Percentiles rank a stretch among this genome's conserved stretches.
Evolutionary conservation across 2,113 vertebrate species (phyloP).

Genomic region (Riparia riparia): DNA sequence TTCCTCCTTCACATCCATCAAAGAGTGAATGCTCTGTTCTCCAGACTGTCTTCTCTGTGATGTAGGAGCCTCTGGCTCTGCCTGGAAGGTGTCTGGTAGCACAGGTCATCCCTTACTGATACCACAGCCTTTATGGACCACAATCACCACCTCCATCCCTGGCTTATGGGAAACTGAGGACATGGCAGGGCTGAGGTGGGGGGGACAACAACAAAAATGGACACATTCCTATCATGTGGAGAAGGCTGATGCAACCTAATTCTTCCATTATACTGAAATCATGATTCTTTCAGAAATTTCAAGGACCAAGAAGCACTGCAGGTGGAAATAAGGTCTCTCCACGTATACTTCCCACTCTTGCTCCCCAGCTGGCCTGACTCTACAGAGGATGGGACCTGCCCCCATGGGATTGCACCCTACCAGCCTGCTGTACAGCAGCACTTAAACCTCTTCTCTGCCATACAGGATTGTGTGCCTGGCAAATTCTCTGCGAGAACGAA

Average conservation of each 20-base stretch:
- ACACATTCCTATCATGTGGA: not conserved
- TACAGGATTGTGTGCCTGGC: not conserved
- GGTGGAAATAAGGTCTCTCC: not conserved
- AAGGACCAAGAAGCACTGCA: rapidly evolving
- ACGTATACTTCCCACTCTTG: not conserved
- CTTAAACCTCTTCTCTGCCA: not conserved
- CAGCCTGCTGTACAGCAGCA: not conserved
- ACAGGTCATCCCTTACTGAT: not conserved
- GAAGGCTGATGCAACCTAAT: rapidly evolving
- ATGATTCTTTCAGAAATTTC: not conserved
- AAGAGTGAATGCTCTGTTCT: not conserved
- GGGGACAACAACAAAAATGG: not conserved
- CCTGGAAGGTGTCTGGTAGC: not conserved
- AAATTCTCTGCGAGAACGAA: not conserved
- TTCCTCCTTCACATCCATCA: not conserved
- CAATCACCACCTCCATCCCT: not conserved
- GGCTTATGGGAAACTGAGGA: not conserved
- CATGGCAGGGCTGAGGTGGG: rapidly evolving
- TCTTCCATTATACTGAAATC: not conserved
- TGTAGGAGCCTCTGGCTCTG: not conserved
- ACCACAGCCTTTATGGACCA: not conserved
- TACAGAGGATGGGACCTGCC: not conserved
- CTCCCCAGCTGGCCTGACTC: not conserved
- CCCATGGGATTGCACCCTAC: not conserved
- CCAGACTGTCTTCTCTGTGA: not conserved